A percentile compares a stretch with the other conserved stretches of the same genome.
These are phyloP conservation scores for Cephus spinipes DNA, from an alignment of 2,888 invertebrate species.

Conservation along the genomic window DNA sequence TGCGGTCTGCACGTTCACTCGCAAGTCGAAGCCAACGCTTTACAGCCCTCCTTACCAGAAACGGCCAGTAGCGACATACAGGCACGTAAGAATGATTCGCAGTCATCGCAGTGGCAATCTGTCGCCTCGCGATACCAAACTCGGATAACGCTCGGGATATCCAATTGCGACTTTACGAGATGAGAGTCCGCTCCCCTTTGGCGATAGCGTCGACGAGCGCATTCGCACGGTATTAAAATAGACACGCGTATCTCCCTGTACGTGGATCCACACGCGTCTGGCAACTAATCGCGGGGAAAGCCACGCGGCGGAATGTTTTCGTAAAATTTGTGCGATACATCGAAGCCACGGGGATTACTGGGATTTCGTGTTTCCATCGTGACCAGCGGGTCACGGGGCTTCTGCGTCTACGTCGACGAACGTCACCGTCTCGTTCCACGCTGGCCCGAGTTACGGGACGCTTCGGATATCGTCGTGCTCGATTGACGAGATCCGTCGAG, in stretches of 20 bases:
- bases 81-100: background rate
- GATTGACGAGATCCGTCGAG: background rate
- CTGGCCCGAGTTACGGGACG: background rate
- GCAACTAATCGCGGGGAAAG: background rate
- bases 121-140: background rate
- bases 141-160: background rate
- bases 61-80: background rate
- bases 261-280: background rate
- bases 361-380: background rate
- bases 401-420: background rate
- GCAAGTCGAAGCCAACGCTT: background rate
- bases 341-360: background rate
- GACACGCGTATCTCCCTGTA: background rate
- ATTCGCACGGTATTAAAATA: background rate
- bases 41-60: background rate
- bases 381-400: no score
- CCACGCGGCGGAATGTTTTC: background rate
- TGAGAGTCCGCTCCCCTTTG: background rate
- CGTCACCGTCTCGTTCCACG: background rate
- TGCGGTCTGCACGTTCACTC: background rate
- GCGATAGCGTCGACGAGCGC: background rate
- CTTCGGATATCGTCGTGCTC: background rate
- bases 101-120: background rate
- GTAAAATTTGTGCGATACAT: background rate
- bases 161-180: background rate